phyloP scores from a whole-genome alignment of 1,140 invertebrate species.

The Solenopsis fugax region DNA sequence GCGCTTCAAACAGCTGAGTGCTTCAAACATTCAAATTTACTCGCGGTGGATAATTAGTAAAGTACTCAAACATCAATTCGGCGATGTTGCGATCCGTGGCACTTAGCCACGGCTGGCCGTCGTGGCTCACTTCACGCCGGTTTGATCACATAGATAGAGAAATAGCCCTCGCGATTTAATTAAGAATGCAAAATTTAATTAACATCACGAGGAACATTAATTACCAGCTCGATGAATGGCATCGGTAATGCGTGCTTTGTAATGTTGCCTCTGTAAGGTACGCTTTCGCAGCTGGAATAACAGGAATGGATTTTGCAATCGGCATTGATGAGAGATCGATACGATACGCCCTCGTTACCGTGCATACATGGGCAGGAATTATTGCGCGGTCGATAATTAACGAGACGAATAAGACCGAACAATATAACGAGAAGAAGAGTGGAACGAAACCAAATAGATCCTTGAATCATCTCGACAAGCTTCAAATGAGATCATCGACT shows the following conservation, averaged over 20 bases:
- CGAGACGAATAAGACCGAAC: conserved; percentile 15
- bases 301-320: conserved; percentile 48
- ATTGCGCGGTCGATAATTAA: conserved; percentile 40
- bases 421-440: conserved; percentile 14
- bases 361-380: conserved; percentile 14
- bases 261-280: conserved; percentile 2
- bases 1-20: conserved; percentile 1
- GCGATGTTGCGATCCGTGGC: conserved; percentile 20
- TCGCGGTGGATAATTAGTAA: conserved; percentile 53
- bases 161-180: conserved; percentile 45
- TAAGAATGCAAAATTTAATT: conserved; percentile 56
- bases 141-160: conserved; percentile 35
- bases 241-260: conserved; percentile 33
- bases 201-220: conserved; percentile 47
- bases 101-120: conserved; percentile 17
- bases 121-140: conserved; percentile 1
- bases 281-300: conserved; percentile 4
- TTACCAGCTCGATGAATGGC: conserved; percentile 17
- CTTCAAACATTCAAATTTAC: conserved; percentile 44
- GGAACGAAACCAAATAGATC: conserved; percentile 43
- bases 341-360: conserved; percentile 24
- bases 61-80: conserved; percentile 56
- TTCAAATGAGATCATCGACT: conserved; percentile 59
- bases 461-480: conserved; percentile 54
- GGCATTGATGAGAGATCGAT: conserved; percentile 42